Conservation (phyloP, 2,888 invertebrate genomes). For the Drosophila putrida region DNA sequence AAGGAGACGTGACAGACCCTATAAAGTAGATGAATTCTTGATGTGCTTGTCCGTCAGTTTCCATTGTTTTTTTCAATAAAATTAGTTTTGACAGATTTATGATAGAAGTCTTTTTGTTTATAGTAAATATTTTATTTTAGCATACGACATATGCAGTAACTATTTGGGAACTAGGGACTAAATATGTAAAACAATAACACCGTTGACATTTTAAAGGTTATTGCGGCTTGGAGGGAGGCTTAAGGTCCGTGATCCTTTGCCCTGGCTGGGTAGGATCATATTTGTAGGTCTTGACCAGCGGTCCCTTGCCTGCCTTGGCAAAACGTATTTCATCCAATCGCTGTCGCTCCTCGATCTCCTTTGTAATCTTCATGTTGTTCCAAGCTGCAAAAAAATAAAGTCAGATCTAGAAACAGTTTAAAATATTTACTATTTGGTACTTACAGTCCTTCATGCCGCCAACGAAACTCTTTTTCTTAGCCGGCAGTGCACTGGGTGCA, state of each 20-base stretch:
- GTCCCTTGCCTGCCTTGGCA: constrained; percentile 93
- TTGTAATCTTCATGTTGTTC: constrained; percentile 92
- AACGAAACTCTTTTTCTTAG: constrained; percentile 92
- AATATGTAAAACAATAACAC: constrained; percentile 47
- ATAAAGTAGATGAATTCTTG: no score
- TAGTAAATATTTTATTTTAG: constrained; percentile 65
- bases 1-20: no score
- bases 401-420: no score
- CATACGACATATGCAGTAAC: constrained; percentile 47
- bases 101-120: constrained; percentile 6
- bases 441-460: constrained; percentile 92
- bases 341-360: constrained; percentile 91
- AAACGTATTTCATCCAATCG: constrained; percentile 92
- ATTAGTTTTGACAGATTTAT: no score
- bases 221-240: constrained; percentile 45
- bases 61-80: background rate
- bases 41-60: background rate
- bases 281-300: constrained; percentile 94
- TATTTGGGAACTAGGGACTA: constrained; percentile 57
- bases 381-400: constrained; percentile 88
- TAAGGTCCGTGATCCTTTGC: constrained; percentile 10
- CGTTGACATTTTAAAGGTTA: constrained; percentile 6
- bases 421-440: constrained; percentile 65
- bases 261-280: constrained; percentile 91
- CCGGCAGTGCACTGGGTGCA: constrained; percentile 87